Base-by-base conservation (phyloP, 2,113 vertebrate species). In the Steatornis caripensis region DNA sequence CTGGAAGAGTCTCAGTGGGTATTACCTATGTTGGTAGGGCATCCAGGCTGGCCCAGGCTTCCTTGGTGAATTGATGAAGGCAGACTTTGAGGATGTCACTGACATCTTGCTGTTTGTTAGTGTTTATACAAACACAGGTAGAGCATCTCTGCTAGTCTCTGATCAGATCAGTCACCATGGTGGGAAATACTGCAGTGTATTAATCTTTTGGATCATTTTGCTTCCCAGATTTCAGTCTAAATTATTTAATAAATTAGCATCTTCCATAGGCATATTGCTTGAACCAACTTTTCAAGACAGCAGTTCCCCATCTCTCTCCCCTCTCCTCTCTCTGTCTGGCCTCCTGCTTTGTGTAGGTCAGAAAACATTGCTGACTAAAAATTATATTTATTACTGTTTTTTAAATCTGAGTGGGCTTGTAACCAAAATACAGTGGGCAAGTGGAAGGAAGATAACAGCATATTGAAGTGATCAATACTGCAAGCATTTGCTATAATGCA, bases 351-450 rank as follows among this genome's bases (percentile, higher is more conserved):
- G 91, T 3, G 0, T 92, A 89, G 80, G 89, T 89, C 58, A 95
- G 46, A 77, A 92, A 88, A 84, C 76, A 87, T 75, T 89, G 23
- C 60, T 89, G 60, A 84, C 60, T 92, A 92, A 26, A 90, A 92
- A 53, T 90, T 4, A 15, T 74, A 74, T 84, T 89, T 95, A 77
- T 92, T 92, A 81, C 39, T 92, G 91, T 58, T 76, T 95, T 90
- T 76, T 90, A 81, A 78, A 89, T 87, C 32, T 91, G 76, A n/a
- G 84, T 92, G 85, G 89, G 89, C 68, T 94, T 86, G 94, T 95
- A 95, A 68, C 93, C 71, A 84, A 60, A 89, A 92, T 94, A 95
- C 91, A 48, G 89, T 71, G 61, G 46, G 76, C 58, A 89, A 92
- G 60, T 81, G 41, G 43, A 78, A 95, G 76, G 69, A 92, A 34